These are phyloP conservation scores for Seriola dumerili DNA, from an alignment of 2,113 vertebrate genomes.

Conservation along the genomic window DNA sequence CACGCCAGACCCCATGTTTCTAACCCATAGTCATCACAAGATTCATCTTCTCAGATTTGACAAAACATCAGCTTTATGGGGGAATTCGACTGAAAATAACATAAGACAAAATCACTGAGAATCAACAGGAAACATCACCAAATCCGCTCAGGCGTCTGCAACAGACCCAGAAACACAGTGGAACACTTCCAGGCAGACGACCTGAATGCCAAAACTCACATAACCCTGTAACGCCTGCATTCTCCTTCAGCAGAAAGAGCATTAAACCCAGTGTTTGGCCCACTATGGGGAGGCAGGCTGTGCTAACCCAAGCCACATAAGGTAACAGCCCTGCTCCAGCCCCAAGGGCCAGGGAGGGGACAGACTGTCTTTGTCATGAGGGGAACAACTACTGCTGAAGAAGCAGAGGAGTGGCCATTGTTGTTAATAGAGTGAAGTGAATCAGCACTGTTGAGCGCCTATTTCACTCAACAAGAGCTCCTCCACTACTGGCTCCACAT, in stretches of 20 bases:
- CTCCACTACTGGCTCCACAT: slow-evolving; percentile 57
- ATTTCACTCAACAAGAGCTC: slow-evolving; percentile 49
- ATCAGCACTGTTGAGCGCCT: slow-evolving; percentile 53
- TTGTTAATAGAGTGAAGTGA: slow-evolving; percentile 72
- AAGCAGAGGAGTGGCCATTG: slow-evolving; percentile 58
- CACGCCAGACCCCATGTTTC: slow-evolving; percentile 41
- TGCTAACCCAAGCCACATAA: slow-evolving; percentile 63
- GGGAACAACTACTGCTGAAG: slow-evolving; percentile 52
- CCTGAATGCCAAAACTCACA: slow-evolving; percentile 65
- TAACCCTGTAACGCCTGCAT: slow-evolving; percentile 32
- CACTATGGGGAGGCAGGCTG: slow-evolving; percentile 33
- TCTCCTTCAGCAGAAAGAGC: slow-evolving; percentile 64
- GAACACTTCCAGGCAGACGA: slow-evolving; percentile 68
- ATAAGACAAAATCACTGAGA: slow-evolving; percentile 50
- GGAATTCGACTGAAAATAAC: slow-evolving; percentile 32
- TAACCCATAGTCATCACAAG: slow-evolving; percentile 30
- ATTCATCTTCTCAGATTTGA: slow-evolving; percentile 54
- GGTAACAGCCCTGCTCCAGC: slow-evolving; percentile 55
- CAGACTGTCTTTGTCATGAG: slow-evolving; percentile 65
- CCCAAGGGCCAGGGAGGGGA: slow-evolving; percentile 60
- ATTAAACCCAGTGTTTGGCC: slow-evolving; percentile 65
- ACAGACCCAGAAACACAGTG: slow-evolving; percentile 52
- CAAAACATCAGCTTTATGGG: slow-evolving; percentile 42
- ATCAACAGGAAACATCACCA: slow-evolving; percentile 61
- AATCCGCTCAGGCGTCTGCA: slow-evolving; percentile 63